These are phyloP conservation scores for Tetropium fuscum DNA, from an alignment of 2,888 invertebrate species.

Conservation along the genomic window DNA sequence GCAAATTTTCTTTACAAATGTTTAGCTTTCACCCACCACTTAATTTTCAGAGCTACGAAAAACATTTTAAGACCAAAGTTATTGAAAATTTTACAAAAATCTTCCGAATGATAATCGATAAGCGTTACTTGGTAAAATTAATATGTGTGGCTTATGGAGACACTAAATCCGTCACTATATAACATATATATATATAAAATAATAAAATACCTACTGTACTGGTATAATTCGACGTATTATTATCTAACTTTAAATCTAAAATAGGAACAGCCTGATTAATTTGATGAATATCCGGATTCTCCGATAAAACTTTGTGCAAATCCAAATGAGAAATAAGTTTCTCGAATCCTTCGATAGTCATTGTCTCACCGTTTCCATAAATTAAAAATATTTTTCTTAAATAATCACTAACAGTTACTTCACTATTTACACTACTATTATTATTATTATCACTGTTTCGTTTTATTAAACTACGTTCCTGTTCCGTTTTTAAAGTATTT, in stretches of 20 bases:
- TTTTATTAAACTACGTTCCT: constrained; percentile 31
- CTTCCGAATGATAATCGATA: too few species aligned
- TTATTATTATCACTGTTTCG: constrained; percentile 38
- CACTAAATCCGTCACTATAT: too few species aligned
- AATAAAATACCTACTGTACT: constrained; percentile 9
- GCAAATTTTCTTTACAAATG: too few species aligned
- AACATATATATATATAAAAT: too few species aligned
- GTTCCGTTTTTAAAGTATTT: constrained; percentile 12
- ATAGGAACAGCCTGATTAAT: constrained; percentile 17
- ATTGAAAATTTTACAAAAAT: too few species aligned
- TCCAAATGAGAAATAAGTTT: constrained; percentile 69
- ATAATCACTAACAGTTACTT: constrained; percentile 65
- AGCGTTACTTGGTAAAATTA: too few species aligned
- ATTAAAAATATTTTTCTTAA: constrained; percentile 75
- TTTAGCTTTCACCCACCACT: too few species aligned
- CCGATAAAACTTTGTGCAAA: constrained; percentile 1
- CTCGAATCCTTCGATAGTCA: constrained; percentile 79
- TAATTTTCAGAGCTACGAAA: too few species aligned
- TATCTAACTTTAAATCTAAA: constrained; percentile 13
- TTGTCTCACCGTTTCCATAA: constrained; percentile 74
- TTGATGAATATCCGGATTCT: constrained; percentile 12
- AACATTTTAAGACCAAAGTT: too few species aligned
- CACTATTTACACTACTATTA: constrained; percentile 53
- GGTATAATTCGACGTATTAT: constrained; percentile 15
- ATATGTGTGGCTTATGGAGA: too few species aligned